phyloP scores from a whole-genome alignment of 2,113 vertebrate genomes.

The Podarcis raffonei region DNA sequence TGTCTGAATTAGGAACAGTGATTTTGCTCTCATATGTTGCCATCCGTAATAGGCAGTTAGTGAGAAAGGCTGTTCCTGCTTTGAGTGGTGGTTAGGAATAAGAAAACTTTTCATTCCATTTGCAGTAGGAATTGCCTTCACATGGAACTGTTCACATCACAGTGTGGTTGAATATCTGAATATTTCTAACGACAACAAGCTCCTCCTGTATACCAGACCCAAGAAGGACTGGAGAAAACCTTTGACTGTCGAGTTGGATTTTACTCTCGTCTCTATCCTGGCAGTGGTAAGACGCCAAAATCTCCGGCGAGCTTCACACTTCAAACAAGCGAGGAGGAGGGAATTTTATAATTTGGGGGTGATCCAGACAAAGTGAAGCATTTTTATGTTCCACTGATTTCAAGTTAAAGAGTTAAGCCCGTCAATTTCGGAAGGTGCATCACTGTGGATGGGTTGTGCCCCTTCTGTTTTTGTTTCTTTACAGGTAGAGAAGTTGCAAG shows the following conservation, averaged over 20 bases:
- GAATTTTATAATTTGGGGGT: background rate
- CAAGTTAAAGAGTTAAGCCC: background rate
- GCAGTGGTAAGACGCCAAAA: constrained; percentile 66
- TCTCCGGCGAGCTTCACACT: no score
- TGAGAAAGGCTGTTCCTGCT: background rate
- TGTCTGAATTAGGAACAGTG: background rate
- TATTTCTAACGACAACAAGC: constrained; percentile 23
- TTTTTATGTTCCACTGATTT: background rate
- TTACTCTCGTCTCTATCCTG: constrained; percentile 71
- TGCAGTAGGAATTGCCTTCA: background rate
- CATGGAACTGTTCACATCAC: constrained; percentile 64
- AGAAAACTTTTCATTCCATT: background rate
- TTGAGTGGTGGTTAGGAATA: background rate
- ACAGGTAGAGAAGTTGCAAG: constrained; percentile 70
- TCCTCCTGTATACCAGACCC: constrained; percentile 52
- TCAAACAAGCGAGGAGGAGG: background rate
- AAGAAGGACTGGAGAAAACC: constrained; percentile 64
- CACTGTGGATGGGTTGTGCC: background rate
- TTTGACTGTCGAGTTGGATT: constrained; percentile 48
- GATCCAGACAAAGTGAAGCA: background rate
- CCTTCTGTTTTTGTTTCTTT: constrained; percentile 12
- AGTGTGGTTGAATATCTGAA: constrained; percentile 63
- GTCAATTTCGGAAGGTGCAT: background rate
- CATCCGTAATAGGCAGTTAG: background rate
- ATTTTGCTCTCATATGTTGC: background rate